Evolutionary conservation across 2,113 vertebrate genomes (phyloP), one percentile per base, ranked within the genome.

Genomic region (Amphilophus citrinellus): DNA sequence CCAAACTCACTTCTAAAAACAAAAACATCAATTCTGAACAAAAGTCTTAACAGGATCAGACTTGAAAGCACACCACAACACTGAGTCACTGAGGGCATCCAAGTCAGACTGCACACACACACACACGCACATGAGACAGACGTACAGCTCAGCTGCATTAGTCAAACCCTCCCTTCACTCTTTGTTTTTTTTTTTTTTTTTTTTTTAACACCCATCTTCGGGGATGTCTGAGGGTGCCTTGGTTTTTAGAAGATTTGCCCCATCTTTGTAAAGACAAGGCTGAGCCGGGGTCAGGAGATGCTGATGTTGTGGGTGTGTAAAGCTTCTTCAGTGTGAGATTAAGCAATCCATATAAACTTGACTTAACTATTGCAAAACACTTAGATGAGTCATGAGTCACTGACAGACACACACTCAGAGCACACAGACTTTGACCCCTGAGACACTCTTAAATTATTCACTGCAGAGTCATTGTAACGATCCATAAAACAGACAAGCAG

Each of bases 51-150:
- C 75, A 27, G 61, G 35, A 79, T 75, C 44, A 35, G 73, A 53
- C 62, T 82, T 73, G 24, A 61, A 83, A 22, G 47, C 57, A 37
- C 75, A 82, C 30, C 62, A n/a, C 75, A 76, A 18, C 15, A 47
- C 53, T 85, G 86, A 84, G 79, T 92, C 91, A 91, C 17, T 39
- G 39, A 71, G 65, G 66, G 8, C 65, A 44, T 47, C 30, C 39
- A 42, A 80, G 59, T 61, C 68, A 77, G 39, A 57, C 50, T 77
- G 30, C 53, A 77, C 75, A 84, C 80, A 77, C 24, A 81, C 39
- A 77, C 60, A 84, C 17, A 73, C 35, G 61, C n/a, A 57, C 84
- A 83, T 60, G 73, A 66, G 47, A 39, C 61, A 32, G 24, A 84
- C 61, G 39, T 5, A 76, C 60, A 79, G 7, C 20, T 22, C 3